phyloP scores from a whole-genome alignment of 2,888 invertebrate genomes.

The Drosophila mimica region DNA sequence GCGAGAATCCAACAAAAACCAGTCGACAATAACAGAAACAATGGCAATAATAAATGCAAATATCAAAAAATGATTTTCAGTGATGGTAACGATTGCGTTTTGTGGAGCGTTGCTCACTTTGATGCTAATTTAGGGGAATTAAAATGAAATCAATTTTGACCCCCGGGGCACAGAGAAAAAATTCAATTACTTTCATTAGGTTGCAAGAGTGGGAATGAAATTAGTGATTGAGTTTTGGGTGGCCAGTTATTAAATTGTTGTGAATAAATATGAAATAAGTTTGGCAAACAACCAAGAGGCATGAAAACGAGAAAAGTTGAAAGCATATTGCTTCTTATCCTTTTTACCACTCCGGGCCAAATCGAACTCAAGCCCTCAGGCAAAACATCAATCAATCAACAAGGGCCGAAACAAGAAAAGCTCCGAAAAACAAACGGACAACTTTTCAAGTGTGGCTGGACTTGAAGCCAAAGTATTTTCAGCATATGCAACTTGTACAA shows the following conservation, averaged over 20 bases:
- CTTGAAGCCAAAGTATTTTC: constrained; percentile 66
- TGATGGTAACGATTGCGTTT: constrained; percentile 48
- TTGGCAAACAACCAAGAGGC: constrained; percentile 53
- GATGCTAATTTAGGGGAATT: constrained; percentile 68
- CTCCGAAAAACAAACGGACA: constrained; percentile 19
- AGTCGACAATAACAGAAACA: constrained; percentile 19
- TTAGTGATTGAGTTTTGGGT: not conserved
- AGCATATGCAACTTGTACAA: constrained; percentile 74
- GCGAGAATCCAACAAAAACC: constrained; percentile 6
- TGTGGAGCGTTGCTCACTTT: constrained; percentile 40
- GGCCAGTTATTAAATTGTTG: constrained; percentile 58
- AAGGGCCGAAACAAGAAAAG: not conserved
- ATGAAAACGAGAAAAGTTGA: constrained; percentile 58
- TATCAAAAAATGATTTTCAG: constrained; percentile 56
- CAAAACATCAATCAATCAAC: constrained; percentile 75
- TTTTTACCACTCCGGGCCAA: constrained; percentile 42
- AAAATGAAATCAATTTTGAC: constrained; percentile 46
- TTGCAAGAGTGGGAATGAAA: not conserved
- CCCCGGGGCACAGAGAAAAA: constrained; percentile 1
- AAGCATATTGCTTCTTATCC: constrained; percentile 73
- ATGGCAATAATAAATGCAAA: constrained; percentile 44
- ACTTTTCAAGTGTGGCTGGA: constrained; percentile 60
- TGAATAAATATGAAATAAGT: constrained; percentile 57
- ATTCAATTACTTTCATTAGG: constrained; percentile 52
- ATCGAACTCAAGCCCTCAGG: constrained; percentile 59